A percentile compares a stretch with the other conserved stretches of the same genome.
phyloP scores from a whole-genome alignment of 2,797 vertebrate species.

The Enteromius unitaeniatus region DNA sequence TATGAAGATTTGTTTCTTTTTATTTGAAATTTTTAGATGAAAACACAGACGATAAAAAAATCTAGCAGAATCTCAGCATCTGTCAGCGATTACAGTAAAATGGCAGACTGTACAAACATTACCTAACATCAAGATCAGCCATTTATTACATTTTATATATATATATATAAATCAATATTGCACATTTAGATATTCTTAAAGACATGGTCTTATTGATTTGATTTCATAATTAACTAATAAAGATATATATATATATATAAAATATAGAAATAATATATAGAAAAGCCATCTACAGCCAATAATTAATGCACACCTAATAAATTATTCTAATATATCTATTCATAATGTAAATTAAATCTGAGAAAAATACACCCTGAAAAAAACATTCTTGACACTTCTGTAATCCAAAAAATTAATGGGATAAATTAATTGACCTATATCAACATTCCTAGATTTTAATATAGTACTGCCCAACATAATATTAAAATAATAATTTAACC shows the following conservation, averaged over 20 bases:
- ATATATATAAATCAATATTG: neutral
- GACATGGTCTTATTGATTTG: neutral
- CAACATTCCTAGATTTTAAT: neutral
- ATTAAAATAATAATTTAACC: neutral
- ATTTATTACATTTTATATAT: neutral
- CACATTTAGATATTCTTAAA: neutral
- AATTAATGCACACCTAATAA: neutral
- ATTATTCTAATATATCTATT: neutral
- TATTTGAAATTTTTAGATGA: neutral
- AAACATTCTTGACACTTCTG: neutral
- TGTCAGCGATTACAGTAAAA: neutral
- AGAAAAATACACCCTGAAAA: neutral
- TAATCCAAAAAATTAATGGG: neutral
- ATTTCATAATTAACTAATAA: neutral
- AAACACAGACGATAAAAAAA: neutral
- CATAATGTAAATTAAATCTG: neutral
- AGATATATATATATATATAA: no score
- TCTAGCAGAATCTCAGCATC: neutral
- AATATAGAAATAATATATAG: no score
- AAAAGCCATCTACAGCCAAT: neutral
- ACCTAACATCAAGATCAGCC: neutral
- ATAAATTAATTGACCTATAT: neutral
- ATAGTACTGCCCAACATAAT: neutral
- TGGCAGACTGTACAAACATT: neutral
- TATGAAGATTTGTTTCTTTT: neutral